A percentile compares a stretch with the other conserved stretches of the same genome.
These are phyloP conservation scores for Trichoplax adhaerens DNA, from an alignment of 37 sponge, comb jelly and placozoan genomes.

Conservation along the genomic window DNA sequence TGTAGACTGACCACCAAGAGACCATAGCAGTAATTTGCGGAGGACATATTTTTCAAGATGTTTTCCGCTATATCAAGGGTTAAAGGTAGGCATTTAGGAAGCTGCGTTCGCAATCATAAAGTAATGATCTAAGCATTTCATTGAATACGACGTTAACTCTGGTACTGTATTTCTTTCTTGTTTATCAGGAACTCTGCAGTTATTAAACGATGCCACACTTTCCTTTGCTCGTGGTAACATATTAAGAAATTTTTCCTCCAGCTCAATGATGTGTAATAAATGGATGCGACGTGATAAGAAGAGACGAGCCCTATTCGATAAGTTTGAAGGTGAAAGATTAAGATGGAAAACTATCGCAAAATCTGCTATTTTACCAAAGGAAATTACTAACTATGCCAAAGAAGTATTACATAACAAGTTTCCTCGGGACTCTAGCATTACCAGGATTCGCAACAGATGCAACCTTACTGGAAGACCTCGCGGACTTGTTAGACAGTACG, in stretches of 20 bases:
- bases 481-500: conserved; percentile 32
- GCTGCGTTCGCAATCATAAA: too few relatives aligned
- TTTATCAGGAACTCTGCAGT: too few relatives aligned
- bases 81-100: too few relatives aligned
- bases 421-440: conserved; percentile 41
- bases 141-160: too few relatives aligned
- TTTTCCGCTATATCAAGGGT: too few relatives aligned
- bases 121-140: too few relatives aligned
- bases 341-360: conserved; percentile 24
- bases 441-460: conserved; percentile 49
- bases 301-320: conserved; percentile 28
- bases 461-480: conserved; percentile 42
- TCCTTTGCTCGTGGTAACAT: too few relatives aligned
- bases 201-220: too few relatives aligned
- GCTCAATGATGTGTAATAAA: conserved; percentile 6
- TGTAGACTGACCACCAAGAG: too few relatives aligned
- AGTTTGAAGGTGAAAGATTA: conserved; percentile 26
- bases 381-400: conserved; percentile 25
- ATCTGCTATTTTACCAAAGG: conserved; percentile 31
- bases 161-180: too few relatives aligned
- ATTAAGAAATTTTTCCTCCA: background rate
- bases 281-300: conserved; percentile 31
- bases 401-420: conserved; percentile 12
- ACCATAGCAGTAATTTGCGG: too few relatives aligned
- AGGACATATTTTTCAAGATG: too few relatives aligned